Conservation (phyloP, 2,888 invertebrate species). For the Melikaiella ostensackeni region DNA sequence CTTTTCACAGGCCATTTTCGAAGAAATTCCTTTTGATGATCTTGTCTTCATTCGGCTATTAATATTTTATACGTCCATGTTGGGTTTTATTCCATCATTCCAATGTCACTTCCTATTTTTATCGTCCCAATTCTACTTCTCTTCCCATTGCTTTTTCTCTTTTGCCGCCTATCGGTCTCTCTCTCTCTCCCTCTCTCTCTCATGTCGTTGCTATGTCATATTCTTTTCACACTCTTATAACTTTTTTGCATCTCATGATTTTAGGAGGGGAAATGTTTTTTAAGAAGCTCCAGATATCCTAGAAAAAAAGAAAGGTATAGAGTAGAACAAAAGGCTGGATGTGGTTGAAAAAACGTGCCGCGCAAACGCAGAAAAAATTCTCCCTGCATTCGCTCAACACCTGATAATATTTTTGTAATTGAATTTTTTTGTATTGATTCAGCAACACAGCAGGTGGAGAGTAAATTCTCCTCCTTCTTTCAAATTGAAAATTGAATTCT, state of each 20-base stretch:
- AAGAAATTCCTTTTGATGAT: constrained; percentile 66
- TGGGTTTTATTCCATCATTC: not conserved
- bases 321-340: not conserved
- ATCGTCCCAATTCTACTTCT: not conserved
- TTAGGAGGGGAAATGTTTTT: not conserved
- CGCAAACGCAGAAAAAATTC: too few species aligned
- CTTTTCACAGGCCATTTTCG: constrained; percentile 74
- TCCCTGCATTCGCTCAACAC: too few species aligned
- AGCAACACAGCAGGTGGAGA: too few species aligned
- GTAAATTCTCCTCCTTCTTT: too few species aligned
- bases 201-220: not conserved
- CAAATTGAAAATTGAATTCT: too few species aligned
- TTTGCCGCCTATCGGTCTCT: not conserved
- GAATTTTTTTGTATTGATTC: too few species aligned
- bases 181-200: not conserved
- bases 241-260: not conserved
- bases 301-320: not conserved
- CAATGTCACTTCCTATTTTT: not conserved
- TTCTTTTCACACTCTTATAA: not conserved
- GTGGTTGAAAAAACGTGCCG: too few species aligned
- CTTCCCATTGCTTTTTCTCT: not conserved
- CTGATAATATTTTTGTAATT: too few species aligned
- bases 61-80: not conserved
- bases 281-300: not conserved
- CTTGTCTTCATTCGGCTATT: constrained; percentile 64